Conservation (phyloP, 1,140 invertebrate genomes). For the Gryon sp. region DNA sequence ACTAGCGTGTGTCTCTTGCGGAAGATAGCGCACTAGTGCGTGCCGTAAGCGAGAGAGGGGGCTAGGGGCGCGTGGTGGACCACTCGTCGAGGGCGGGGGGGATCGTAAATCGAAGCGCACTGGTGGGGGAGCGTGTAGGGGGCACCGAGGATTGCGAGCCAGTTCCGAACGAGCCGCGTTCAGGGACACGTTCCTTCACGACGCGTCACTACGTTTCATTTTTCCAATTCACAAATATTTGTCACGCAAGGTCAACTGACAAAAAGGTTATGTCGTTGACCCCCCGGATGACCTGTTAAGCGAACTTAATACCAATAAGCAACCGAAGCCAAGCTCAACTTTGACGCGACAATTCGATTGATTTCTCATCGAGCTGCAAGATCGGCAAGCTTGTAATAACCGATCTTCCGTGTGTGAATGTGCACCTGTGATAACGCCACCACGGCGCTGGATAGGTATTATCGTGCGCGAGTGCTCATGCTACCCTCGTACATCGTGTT, state of each 20-base stretch:
- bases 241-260: constrained; percentile 35
- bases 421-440: constrained; percentile 52
- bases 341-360: neutral
- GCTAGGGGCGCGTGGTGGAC: constrained; percentile 73
- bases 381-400: too few relatives aligned
- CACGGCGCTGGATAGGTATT: constrained; percentile 29
- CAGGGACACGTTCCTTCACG: constrained; percentile 51
- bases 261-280: constrained; percentile 30
- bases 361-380: neutral
- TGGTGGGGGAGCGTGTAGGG: constrained; percentile 63
- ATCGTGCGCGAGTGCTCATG: constrained; percentile 44
- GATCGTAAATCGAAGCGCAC: constrained; percentile 55
- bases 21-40: constrained; percentile 71
- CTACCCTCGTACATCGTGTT: constrained; percentile 8
- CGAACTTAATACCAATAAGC: constrained; percentile 6
- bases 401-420: constrained; percentile 36
- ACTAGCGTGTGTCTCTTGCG: constrained; percentile 73
- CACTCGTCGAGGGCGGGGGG: constrained; percentile 44
- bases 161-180: constrained; percentile 74
- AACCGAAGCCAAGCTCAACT: neutral
- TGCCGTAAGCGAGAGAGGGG: constrained; percentile 69
- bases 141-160: constrained; percentile 66
- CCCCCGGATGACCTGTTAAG: constrained; percentile 9
- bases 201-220: constrained; percentile 16
- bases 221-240: constrained; percentile 22